Base-by-base conservation (phyloP, 2,797 vertebrate genomes). In the Epinephelus coioides region DNA sequence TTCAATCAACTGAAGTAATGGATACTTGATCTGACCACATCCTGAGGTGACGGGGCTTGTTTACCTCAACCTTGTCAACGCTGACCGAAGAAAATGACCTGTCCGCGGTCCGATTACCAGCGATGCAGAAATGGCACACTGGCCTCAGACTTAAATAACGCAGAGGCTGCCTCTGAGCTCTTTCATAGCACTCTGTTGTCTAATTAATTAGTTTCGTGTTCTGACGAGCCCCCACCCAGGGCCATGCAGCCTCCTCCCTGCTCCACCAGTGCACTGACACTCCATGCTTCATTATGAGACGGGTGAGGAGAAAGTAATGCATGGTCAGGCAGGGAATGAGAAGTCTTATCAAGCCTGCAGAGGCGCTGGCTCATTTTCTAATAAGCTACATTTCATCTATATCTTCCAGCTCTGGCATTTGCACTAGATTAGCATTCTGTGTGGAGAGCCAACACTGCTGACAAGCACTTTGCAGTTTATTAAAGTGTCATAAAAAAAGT, bases 161-260 rank as follows among this genome's bases (percentile, higher is more conserved):
- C 71, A 17, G 61, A 79, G 40, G 68, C 21, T 55, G 71, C 66
- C 81, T 73, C n/a, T 3, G 53, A 86, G 84, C 78, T 56, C 63
- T 49, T 43, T 1, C 53, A n/a, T 0, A 47, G 63, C 73, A 69
- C 78, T 77, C 72, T 47, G 71, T 70, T 82, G 84, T 88, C 81
- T 78, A 15, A 87, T 85, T 87, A 91, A 90, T 90, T 82, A 90
- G 83, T 13, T 66, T 0, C 0, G 27, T 63, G 78, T 60, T 54
- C 27, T 88, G 89, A 89, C 1, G 46, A 81, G 69, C 79, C 69
- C 55, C 66, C 43, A 25, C 68, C 62, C 47, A 46, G n/a, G 67
- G 76, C 74, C 23, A 49, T 11, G 44, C 51, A 14, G 72, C 64
- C 65, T 10, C 56, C 15, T 38, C 40, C 47, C 56, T 49, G 67